phyloP scores from a whole-genome alignment of 2,888 invertebrate species.

The Autographa pulchrina region DNA sequence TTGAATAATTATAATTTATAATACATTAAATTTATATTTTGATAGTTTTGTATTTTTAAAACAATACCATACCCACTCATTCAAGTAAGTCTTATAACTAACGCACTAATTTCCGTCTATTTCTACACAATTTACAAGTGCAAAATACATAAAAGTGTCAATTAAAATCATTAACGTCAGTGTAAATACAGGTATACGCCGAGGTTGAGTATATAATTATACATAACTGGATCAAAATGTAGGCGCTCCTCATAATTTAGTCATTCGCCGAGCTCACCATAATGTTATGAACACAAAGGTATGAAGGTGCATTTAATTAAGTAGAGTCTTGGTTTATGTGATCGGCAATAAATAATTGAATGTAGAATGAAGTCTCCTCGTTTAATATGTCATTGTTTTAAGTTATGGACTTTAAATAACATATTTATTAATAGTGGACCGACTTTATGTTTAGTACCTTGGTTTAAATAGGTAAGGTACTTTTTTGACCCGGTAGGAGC shows the following conservation, averaged over 20 bases:
- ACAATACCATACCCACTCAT: no score
- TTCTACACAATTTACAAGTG: constrained; percentile 21
- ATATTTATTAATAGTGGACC: no score
- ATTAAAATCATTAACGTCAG: constrained; percentile 31
- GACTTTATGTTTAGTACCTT: no score
- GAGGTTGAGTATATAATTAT: constrained; percentile 43
- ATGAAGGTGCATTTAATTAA: constrained; percentile 39
- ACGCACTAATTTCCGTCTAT: background rate
- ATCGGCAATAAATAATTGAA: constrained; percentile 11
- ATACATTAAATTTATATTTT: no score
- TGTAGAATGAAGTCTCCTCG: background rate
- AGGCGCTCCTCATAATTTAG: constrained; percentile 56
- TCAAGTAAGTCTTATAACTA: no score
- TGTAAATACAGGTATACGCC: constrained; percentile 28
- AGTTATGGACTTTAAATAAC: background rate
- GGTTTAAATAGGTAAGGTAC: no score
- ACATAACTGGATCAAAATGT: constrained; percentile 62
- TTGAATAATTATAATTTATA: no score
- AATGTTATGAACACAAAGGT: constrained; percentile 29
- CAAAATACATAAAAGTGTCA: constrained; percentile 42
- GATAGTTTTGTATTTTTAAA: no score
- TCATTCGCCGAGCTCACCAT: constrained; percentile 46
- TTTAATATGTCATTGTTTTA: background rate
- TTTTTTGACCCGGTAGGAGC: no score
- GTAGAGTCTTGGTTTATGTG: constrained; percentile 31